A percentile compares a stretch with the other conserved stretches of the same genome.
phyloP scores from a whole-genome alignment of 2,797 vertebrate species.

The Ibycter americanus region DNA sequence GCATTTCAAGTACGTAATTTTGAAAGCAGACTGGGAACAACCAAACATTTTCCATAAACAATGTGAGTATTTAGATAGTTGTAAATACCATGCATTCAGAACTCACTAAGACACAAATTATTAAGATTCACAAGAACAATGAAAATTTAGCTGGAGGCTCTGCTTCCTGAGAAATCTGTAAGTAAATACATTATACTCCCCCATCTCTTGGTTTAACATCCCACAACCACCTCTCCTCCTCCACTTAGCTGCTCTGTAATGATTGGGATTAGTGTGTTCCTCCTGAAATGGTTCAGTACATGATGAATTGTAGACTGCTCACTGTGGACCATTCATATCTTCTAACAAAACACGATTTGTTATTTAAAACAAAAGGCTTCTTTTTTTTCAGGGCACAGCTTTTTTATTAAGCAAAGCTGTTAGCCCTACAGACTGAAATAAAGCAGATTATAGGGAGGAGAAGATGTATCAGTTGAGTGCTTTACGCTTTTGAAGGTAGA shows the following conservation, averaged over 20 bases:
- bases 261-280: conserved; percentile 55
- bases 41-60: conserved; percentile 22
- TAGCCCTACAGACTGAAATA: not conserved
- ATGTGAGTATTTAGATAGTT: not conserved
- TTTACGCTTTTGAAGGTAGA: not conserved
- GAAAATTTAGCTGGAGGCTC: conserved; percentile 12
- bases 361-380: conserved; percentile 46
- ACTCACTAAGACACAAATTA: not conserved
- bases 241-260: conserved; percentile 22
- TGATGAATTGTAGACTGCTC: conserved; percentile 55
- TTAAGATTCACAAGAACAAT: conserved; percentile 18
- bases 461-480: not conserved
- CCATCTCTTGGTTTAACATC: conserved; percentile 50
- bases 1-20: conserved; percentile 59
- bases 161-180: conserved; percentile 22
- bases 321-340: conserved; percentile 13
- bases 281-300: conserved; percentile 32
- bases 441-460: not conserved
- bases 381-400: not conserved
- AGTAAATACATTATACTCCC: conserved; percentile 48
- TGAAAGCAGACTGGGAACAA: not conserved
- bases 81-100: conserved; percentile 13
- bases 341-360: conserved; percentile 58
- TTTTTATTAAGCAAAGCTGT: conserved; percentile 6
- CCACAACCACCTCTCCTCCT: conserved; percentile 55